Evolutionary conservation across 2,888 invertebrate species (phyloP).

Genomic region (Melipona beecheii): DNA sequence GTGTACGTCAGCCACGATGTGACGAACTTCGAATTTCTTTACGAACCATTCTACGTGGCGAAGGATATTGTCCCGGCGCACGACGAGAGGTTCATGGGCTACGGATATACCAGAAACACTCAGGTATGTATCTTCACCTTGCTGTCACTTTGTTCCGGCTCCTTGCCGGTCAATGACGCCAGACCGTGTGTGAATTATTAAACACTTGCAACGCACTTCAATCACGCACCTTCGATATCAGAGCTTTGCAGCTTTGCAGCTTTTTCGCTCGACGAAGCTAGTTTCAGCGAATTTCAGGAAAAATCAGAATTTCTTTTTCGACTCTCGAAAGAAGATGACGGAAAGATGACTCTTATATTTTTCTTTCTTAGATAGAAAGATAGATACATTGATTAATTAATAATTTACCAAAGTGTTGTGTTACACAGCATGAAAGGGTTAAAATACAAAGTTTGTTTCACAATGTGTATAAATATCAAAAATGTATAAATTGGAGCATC

Average conservation of each 20-base stretch:
- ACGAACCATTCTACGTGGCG: constrained; percentile 96
- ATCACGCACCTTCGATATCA: not conserved
- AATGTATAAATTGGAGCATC: not conserved
- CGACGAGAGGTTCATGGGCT: constrained; percentile 95
- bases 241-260: not conserved
- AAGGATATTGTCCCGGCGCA: constrained; percentile 92
- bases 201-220: not conserved
- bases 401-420: too few relatives aligned
- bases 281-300: not conserved
- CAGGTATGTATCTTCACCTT: constrained; percentile 87
- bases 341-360: too few relatives aligned
- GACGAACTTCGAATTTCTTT: constrained; percentile 91
- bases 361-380: not conserved
- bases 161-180: not conserved
- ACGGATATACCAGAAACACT: constrained; percentile 96
- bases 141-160: not conserved
- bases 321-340: accelerated
- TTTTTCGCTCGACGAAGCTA: not conserved
- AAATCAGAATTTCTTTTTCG: not conserved
- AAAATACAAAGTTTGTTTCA: not conserved
- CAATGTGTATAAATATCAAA: not conserved
- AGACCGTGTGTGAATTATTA: not conserved
- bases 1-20: constrained; percentile 94
- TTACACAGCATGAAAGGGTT: not conserved
- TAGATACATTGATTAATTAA: not conserved